These are phyloP conservation scores for Crax fasciolata DNA, from an alignment of 2,797 vertebrate genomes.

Conservation along the genomic window DNA sequence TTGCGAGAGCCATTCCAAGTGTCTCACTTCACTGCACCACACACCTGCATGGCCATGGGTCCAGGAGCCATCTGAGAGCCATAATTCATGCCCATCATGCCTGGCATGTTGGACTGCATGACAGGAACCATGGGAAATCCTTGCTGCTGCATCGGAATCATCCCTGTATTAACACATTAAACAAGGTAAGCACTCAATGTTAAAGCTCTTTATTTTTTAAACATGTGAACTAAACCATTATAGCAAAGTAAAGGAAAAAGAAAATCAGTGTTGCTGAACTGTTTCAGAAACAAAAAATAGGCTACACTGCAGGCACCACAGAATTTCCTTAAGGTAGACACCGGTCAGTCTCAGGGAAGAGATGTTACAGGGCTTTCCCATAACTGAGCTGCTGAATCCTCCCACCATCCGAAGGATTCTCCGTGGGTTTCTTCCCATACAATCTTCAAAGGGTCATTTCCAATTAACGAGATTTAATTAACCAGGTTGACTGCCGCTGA, in stretches of 20 bases:
- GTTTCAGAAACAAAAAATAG: background rate
- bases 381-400: conserved; percentile 2
- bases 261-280: background rate
- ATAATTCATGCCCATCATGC: conserved; percentile 97
- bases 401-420: background rate
- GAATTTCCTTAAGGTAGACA: background rate
- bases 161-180: conserved; percentile 82
- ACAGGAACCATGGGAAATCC: conserved; percentile 94
- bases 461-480: conserved; percentile 55
- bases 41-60: conserved; percentile 94
- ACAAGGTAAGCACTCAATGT: background rate
- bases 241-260: background rate
- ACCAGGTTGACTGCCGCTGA: background rate
- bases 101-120: conserved; percentile 96
- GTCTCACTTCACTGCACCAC: background rate
- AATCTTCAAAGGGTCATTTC: conserved; percentile 9
- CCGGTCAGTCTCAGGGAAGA: background rate
- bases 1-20: background rate
- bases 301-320: background rate
- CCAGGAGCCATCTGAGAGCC: conserved; percentile 92
- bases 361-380: background rate
- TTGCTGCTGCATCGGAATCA: conserved; percentile 95
- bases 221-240: background rate
- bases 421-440: background rate
- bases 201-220: background rate